A percentile compares a stretch with the other conserved stretches of the same genome.
Conservation (phyloP, 1,140 invertebrate genomes). For the Oryctes rhinoceros region DNA sequence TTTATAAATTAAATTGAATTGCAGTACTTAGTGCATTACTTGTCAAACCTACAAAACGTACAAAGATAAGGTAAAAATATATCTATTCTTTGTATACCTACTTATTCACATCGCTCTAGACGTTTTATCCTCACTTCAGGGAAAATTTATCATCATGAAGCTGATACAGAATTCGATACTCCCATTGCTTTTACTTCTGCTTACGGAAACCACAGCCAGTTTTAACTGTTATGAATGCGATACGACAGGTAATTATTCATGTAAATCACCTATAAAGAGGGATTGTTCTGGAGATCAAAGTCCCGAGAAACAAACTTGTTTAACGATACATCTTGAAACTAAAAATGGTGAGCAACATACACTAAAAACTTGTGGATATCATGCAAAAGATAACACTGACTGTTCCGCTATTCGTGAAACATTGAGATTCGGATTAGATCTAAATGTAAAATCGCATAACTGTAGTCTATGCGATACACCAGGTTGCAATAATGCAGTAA, state of each 20-base stretch:
- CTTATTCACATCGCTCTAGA: neutral
- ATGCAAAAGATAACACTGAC: neutral
- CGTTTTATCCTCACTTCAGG: neutral
- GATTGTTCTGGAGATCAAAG: neutral
- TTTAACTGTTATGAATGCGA: constrained; percentile 16
- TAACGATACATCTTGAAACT: neutral
- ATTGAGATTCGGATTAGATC: neutral
- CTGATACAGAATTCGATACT: neutral
- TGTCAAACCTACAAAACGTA: too few species aligned
- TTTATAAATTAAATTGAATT: too few species aligned
- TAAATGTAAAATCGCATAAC: neutral
- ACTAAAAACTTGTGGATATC: neutral
- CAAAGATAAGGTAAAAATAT: too few species aligned
- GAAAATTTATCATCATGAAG: neutral
- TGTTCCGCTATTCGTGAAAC: neutral
- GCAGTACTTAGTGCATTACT: too few species aligned
- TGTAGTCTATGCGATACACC: neutral
- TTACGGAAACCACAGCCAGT: neutral
- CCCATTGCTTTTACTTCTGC: neutral
- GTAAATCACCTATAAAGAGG: neutral
- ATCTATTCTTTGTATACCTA: too few species aligned
- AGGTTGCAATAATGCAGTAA: neutral
- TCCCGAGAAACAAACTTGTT: neutral
- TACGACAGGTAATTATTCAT: neutral
- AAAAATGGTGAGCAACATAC: neutral